These are phyloP conservation scores for Hypanus sabinus DNA, from an alignment of 2,113 vertebrate species.

Conservation along the genomic window DNA sequence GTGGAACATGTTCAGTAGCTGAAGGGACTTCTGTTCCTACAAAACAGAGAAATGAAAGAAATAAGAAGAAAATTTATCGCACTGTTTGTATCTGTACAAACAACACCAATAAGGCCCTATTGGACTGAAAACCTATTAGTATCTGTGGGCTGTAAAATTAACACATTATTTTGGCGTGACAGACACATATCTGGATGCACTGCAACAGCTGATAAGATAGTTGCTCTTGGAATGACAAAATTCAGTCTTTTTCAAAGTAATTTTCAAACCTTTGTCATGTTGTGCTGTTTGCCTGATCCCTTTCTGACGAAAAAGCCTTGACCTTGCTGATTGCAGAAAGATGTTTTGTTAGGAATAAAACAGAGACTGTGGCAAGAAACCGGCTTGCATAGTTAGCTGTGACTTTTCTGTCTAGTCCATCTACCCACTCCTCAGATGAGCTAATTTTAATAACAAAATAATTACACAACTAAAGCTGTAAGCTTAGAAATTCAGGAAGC, in stretches of 20 bases:
- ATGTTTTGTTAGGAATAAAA: background rate
- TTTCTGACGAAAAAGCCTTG: constrained; percentile 10
- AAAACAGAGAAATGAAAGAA: background rate
- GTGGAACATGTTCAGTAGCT: no score
- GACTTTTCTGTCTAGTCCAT: background rate
- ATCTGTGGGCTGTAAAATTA: background rate
- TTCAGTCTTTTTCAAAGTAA: background rate
- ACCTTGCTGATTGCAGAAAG: constrained; percentile 5
- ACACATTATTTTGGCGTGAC: background rate
- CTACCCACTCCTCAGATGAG: no score
- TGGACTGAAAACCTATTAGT: background rate
- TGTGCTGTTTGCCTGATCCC: constrained; percentile 17
- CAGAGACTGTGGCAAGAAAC: background rate
- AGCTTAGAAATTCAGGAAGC: background rate
- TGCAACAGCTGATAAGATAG: background rate
- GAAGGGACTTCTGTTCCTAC: background rate
- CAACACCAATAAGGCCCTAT: background rate
- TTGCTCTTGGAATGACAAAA: background rate
- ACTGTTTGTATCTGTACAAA: background rate
- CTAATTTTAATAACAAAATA: background rate
- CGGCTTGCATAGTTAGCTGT: background rate
- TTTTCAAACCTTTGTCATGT: background rate
- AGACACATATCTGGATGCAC: background rate
- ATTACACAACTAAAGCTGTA: background rate
- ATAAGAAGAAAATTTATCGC: background rate